Evolutionary conservation across 92 coral and sea anemone genomes (phyloP), one percentile per base, ranked within the genome.

Genomic region (Phenganax stokvisi): DNA sequence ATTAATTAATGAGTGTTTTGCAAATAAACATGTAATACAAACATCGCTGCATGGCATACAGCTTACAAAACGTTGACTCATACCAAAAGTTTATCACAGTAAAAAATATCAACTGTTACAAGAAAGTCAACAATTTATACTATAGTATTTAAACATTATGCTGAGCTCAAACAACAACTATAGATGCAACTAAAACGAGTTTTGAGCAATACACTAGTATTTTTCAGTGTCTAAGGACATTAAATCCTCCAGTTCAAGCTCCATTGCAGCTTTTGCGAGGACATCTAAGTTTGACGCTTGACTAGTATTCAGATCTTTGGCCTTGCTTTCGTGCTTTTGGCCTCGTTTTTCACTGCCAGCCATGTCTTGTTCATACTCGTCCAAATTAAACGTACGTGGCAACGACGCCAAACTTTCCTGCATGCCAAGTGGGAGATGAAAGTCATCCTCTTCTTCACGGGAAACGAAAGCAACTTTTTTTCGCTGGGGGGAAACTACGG

Each of bases 391-490:
- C 44, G 72, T 27, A 25, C 37, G 8, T 2, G 67, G 67, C 25
- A 69, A 69, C 31, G 86, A 60, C 9, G 47, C 69, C 51, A 84
- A 75, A 76, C 83, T 84, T 25, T 84, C 81, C 68, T 84, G 86
- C 37, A 76, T 84, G 6, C 81, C 74, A 11, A 84, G 68, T 6
- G 86, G 83, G 37, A 84, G 70, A 62, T 84, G 75, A 60, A 62
- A 75, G 54, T 84, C 86, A 55, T 84, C 86, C 12, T 9, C 6
- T 15, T 20, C 17, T 69, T 17, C 10, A 66, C 72, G 74, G 7
- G 8, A 7, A 59, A 52, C 74, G 51, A 69, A 30, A 6, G 74
- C 74, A 0, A 29, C 1, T 20, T 69, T 69, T 69, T 69, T 69
- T 16, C 55, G 0, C 30, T 69, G 74, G 17, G 74, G 74, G 81